Evolutionary conservation across 2,888 invertebrate genomes (phyloP).

Genomic region (Cactoblastis cactorum): DNA sequence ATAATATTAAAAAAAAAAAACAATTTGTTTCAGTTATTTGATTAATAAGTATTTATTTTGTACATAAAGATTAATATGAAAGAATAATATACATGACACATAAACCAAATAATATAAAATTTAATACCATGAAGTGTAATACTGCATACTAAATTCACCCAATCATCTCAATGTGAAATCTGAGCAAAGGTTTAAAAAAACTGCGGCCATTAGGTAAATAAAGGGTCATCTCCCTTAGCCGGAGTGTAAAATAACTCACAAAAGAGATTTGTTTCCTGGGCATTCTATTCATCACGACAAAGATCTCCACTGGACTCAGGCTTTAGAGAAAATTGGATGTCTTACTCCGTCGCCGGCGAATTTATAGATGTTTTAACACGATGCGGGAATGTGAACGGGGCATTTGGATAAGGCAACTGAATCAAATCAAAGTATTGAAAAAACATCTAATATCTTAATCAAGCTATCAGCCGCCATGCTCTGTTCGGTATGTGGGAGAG

Average conservation of each 20-base stretch:
- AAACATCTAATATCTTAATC: too few species aligned
- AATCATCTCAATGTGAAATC: neutral
- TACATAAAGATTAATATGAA: too few species aligned
- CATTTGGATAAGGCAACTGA: slow-evolving; percentile 29
- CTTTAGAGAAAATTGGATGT: slow-evolving; percentile 75
- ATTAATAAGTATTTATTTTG: too few species aligned
- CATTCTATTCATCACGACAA: slow-evolving; percentile 68
- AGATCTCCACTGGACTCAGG: slow-evolving; percentile 67
- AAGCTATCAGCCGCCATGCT: too few species aligned
- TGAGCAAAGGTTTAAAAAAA: slow-evolving; percentile 3
- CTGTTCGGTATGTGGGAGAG: too few species aligned
- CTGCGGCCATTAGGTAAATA: slow-evolving; percentile 41
- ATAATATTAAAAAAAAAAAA: too few species aligned
- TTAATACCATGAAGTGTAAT: too few species aligned
- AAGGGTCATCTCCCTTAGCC: slow-evolving; percentile 42
- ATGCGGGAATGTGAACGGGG: slow-evolving; percentile 21
- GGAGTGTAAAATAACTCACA: slow-evolving; percentile 51
- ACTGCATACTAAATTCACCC: neutral
- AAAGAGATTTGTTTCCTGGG: slow-evolving; percentile 63
- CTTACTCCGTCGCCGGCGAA: slow-evolving; percentile 58
- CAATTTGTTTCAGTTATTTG: too few species aligned
- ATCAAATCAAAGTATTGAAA: too few species aligned
- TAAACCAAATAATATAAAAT: too few species aligned
- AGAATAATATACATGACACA: too few species aligned
- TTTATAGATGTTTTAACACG: slow-evolving; percentile 60